phyloP scores from a whole-genome alignment of 2,113 vertebrate genomes.

The Pluvianellus socialis region DNA sequence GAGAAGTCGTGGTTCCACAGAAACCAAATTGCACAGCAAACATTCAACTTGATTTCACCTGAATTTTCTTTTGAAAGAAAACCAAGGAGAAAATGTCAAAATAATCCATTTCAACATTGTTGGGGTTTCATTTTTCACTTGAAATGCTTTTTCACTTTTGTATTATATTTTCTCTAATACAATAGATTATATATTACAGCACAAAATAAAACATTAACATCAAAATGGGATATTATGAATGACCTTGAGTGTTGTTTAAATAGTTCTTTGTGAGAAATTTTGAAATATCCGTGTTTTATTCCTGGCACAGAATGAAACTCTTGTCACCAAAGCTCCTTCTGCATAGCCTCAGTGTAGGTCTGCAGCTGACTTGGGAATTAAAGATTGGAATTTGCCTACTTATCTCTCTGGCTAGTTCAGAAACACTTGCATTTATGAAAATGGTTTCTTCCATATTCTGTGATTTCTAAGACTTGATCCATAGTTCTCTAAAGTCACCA shows the following conservation, averaged over 20 bases:
- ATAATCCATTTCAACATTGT: slow-evolving; percentile 10
- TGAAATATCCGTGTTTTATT: neutral
- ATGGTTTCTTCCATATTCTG: neutral
- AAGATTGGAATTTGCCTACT: neutral
- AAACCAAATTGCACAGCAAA: neutral
- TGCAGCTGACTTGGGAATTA: neutral
- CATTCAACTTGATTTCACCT: neutral
- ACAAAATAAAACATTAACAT: neutral
- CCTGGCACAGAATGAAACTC: neutral
- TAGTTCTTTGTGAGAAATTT: neutral
- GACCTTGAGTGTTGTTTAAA: neutral
- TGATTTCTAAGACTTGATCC: neutral
- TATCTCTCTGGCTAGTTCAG: neutral
- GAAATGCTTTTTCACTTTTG: neutral
- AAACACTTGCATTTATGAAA: neutral
- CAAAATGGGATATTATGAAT: neutral
- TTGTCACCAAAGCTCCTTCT: neutral
- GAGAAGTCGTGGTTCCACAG: neutral
- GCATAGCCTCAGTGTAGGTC: neutral
- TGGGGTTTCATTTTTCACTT: slow-evolving; percentile 4
- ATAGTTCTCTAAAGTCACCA: neutral
- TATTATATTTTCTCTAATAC: neutral
- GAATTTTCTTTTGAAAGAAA: neutral
- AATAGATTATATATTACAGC: neutral
- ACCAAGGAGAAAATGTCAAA: neutral